Percentiles rank a stretch among this genome's conserved stretches.
phyloP scores from a whole-genome alignment of 2,888 invertebrate species.

The Drosophila neutralis region DNA sequence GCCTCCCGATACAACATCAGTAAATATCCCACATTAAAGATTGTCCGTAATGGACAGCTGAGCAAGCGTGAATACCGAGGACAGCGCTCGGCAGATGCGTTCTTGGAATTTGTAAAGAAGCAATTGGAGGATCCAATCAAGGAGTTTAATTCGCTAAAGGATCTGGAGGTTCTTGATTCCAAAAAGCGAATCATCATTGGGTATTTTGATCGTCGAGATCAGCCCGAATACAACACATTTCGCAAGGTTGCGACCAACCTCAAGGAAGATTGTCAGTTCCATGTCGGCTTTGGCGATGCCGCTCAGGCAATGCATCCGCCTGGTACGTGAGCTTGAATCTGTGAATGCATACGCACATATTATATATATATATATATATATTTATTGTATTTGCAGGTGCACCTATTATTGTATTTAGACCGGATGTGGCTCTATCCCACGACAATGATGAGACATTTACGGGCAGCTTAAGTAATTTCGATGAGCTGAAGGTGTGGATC shows the following conservation, averaged over 20 bases:
- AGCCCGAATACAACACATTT: slow-evolving; percentile 92
- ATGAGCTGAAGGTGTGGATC: slow-evolving; percentile 95
- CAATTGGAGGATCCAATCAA: slow-evolving; percentile 94
- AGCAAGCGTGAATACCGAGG: slow-evolving; percentile 96
- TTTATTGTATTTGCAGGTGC: slow-evolving; percentile 85
- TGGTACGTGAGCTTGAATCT: slow-evolving; percentile 84
- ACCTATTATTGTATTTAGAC: slow-evolving; percentile 92
- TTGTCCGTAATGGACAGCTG: slow-evolving; percentile 95
- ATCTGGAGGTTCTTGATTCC: slow-evolving; percentile 91
- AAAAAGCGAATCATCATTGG: slow-evolving; percentile 94
- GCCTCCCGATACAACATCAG: slow-evolving; percentile 97
- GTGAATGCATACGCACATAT: background rate
- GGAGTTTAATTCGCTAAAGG: slow-evolving; percentile 90
- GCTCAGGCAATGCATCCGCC: slow-evolving; percentile 94
- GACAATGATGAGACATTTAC: slow-evolving; percentile 93
- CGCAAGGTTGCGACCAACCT: slow-evolving; percentile 93
- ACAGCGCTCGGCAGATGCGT: slow-evolving; percentile 95
- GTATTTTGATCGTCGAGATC: slow-evolving; percentile 92
- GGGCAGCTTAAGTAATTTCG: slow-evolving; percentile 91
- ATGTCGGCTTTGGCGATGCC: slow-evolving; percentile 94
- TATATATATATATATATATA: background rate
- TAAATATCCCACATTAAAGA: slow-evolving; percentile 99
- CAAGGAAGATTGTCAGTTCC: slow-evolving; percentile 98
- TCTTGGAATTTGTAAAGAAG: slow-evolving; percentile 94
- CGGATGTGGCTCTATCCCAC: slow-evolving; percentile 91